Evolutionary conservation across 1,140 invertebrate genomes (phyloP).

Genomic region (Zaprionus ornatus): DNA sequence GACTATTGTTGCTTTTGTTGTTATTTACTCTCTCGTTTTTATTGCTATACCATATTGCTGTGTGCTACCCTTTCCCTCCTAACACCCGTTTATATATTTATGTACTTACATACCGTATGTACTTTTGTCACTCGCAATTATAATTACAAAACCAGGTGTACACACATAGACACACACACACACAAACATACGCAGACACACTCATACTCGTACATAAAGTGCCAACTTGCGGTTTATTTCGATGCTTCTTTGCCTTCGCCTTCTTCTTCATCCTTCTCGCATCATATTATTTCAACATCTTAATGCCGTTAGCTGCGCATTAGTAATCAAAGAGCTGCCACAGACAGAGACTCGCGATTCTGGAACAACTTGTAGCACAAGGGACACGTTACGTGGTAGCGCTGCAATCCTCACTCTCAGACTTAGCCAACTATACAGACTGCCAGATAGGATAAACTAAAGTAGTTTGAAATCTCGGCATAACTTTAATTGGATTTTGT

Average conservation of each 20-base stretch:
- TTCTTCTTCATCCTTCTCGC: not conserved
- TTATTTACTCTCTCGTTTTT: slow-evolving; percentile 12
- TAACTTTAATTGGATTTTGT: not conserved
- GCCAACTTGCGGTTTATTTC: slow-evolving; percentile 7
- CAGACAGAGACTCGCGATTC: not conserved
- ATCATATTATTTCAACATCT: slow-evolving; percentile 39
- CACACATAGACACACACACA: slow-evolving; percentile 1
- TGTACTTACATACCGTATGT: slow-evolving; percentile 8
- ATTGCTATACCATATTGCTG: slow-evolving; percentile 2
- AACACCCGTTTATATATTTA: not conserved
- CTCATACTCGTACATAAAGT: not conserved
- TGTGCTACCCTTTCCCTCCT: not conserved
- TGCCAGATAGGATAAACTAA: not conserved
- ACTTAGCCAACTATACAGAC: not conserved
- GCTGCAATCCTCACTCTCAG: not conserved
- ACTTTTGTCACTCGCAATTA: slow-evolving; percentile 56
- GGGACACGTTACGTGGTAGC: not conserved
- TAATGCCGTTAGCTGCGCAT: slow-evolving; percentile 54
- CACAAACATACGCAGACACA: slow-evolving; percentile 1
- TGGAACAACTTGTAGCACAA: not conserved
- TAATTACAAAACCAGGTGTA: slow-evolving; percentile 42
- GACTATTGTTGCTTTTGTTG: slow-evolving; percentile 2
- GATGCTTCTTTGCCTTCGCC: slow-evolving; percentile 1
- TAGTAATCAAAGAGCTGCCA: slow-evolving; percentile 31
- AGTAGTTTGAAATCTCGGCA: not conserved